Conservation (phyloP, 1,140 invertebrate genomes). For the Eriosoma lanigerum region DNA sequence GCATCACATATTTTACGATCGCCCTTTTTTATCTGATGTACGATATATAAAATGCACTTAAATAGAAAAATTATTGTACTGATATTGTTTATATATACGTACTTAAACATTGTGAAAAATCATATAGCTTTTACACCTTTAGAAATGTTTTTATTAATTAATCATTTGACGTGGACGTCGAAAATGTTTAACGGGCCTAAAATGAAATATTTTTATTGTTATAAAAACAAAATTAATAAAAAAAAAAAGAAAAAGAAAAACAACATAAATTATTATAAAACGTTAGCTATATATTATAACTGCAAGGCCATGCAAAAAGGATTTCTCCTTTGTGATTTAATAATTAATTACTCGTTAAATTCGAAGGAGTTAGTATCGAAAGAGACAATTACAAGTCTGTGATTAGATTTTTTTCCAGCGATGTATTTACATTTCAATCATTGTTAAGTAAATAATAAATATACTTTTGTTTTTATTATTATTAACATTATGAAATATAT, state of each 20-base stretch:
- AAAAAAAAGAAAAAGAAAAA: no score
- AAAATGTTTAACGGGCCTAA: background rate
- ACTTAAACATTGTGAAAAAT: constrained; percentile 21
- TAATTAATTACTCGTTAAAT: constrained; percentile 6
- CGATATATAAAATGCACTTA: constrained; percentile 31
- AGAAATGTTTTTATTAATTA: constrained; percentile 30
- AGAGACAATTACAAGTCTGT: background rate
- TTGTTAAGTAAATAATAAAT: background rate
- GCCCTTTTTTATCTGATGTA: constrained; percentile 35
- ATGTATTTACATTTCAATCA: constrained; percentile 19
- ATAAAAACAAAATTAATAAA: background rate
- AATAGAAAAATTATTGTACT: constrained; percentile 33
- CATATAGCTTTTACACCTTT: constrained; percentile 27
- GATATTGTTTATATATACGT: background rate
- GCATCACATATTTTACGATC: constrained; percentile 21
- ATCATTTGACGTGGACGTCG: background rate
- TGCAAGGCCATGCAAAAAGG: background rate
- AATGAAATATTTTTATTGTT: constrained; percentile 11
- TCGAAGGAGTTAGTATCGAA: constrained; percentile 34
- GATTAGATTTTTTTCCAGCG: background rate
- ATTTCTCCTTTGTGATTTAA: constrained; percentile 2
- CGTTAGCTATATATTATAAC: background rate
- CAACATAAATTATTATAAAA: background rate
- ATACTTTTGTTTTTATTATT: background rate
- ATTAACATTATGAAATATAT: constrained; percentile 25